Evolutionary conservation across 1,140 invertebrate genomes (phyloP).

Genomic region (Chelonus insularis): DNA sequence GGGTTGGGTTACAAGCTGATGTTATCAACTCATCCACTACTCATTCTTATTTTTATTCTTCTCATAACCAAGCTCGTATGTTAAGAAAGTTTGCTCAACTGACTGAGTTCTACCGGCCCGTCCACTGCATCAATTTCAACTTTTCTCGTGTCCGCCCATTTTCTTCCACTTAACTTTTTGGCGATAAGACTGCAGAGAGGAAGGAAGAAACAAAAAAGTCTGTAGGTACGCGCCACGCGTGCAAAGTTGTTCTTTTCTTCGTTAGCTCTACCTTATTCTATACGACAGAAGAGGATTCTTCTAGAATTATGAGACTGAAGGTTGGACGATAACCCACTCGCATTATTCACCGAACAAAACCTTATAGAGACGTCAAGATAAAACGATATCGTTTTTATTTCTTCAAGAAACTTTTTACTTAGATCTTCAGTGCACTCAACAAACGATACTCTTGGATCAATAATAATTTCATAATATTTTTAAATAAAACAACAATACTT

Average conservation of each 20-base stretch:
- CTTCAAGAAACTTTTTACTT: background rate
- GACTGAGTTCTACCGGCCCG: constrained; percentile 22
- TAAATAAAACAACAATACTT: no score
- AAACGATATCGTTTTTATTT: background rate
- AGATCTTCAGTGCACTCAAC: no score
- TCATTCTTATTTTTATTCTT: constrained; percentile 22
- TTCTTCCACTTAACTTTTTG: constrained; percentile 58
- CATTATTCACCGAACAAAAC: constrained; percentile 49
- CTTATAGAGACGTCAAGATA: background rate
- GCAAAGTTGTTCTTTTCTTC: constrained; percentile 56
- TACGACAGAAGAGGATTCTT: constrained; percentile 13
- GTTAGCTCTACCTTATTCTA: constrained; percentile 38
- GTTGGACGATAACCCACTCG: constrained; percentile 55
- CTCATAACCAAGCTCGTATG: constrained; percentile 16
- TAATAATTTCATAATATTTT: no score
- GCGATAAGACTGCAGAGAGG: constrained; percentile 43
- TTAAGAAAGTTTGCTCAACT: background rate
- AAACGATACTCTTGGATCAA: no score
- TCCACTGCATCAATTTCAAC: constrained; percentile 55
- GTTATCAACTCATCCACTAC: background rate
- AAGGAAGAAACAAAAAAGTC: constrained; percentile 26
- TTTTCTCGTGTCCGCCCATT: constrained; percentile 44
- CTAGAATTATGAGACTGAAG: constrained; percentile 51
- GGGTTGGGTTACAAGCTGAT: background rate
- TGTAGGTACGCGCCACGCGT: constrained; percentile 33